Percentiles rank a stretch among this genome's conserved stretches.
These are phyloP conservation scores for Ardeotis arabs DNA, from an alignment of 2,113 vertebrate genomes.

Conservation along the genomic window DNA sequence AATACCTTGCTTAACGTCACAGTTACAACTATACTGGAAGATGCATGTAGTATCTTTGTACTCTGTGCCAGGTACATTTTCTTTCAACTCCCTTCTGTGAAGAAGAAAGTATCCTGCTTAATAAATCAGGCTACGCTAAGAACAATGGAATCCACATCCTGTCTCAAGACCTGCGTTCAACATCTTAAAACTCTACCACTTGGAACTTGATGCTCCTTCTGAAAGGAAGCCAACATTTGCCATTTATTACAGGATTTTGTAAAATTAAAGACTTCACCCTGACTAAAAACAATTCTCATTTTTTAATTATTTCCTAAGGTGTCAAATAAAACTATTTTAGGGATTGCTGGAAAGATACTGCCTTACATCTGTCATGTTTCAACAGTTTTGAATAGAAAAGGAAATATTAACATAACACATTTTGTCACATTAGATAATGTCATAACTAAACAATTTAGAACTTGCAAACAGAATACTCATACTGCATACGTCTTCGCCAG, in stretches of 20 bases:
- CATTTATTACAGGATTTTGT: slow-evolving; percentile 32
- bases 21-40: neutral
- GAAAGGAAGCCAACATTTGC: slow-evolving; percentile 34
- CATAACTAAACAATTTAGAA: slow-evolving; percentile 74
- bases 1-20: neutral
- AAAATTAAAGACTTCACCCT: slow-evolving; percentile 38
- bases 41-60: neutral
- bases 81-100: neutral
- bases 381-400: slow-evolving; percentile 66
- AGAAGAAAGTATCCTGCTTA: slow-evolving; percentile 9
- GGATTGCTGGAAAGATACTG: slow-evolving; percentile 45
- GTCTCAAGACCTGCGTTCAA: slow-evolving; percentile 11
- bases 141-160: slow-evolving; percentile 49
- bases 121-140: neutral
- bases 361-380: slow-evolving; percentile 55
- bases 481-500: slow-evolving; percentile 53
- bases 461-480: slow-evolving; percentile 69
- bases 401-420: slow-evolving; percentile 70
- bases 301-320: slow-evolving; percentile 61
- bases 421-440: slow-evolving; percentile 76
- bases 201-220: slow-evolving; percentile 11
- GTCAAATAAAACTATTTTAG: slow-evolving; percentile 50
- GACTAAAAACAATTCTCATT: slow-evolving; percentile 9
- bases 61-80: neutral
- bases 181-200: slow-evolving; percentile 20